Percentiles rank a stretch among this genome's conserved stretches.
Conservation (phyloP, 2,888 invertebrate species). For the Lasioglossum zephyrum region DNA sequence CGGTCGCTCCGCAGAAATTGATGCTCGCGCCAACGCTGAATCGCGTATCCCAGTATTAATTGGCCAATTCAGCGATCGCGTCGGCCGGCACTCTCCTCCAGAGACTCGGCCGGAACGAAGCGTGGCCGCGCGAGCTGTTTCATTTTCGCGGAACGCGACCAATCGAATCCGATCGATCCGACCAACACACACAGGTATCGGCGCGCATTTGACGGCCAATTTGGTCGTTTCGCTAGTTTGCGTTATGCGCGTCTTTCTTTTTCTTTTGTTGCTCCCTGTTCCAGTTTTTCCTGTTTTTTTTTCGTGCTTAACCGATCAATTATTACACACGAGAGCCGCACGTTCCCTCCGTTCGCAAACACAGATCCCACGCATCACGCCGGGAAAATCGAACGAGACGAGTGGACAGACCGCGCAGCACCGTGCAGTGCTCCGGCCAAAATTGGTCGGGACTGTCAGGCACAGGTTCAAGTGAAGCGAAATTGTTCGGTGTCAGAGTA, state of each 20-base stretch:
- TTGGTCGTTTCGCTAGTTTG: conserved; percentile 12
- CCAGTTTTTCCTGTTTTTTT: background rate
- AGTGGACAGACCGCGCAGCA: background rate
- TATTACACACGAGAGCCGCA: conserved; percentile 12
- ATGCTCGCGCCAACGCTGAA: conserved; percentile 47
- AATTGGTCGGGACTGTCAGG: conserved; percentile 23
- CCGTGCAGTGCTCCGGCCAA: background rate
- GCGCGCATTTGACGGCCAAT: conserved; percentile 40
- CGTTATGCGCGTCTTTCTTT: background rate
- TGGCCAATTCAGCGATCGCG: conserved; percentile 33
- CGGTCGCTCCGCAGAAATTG: conserved; percentile 12
- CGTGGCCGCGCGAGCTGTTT: background rate
- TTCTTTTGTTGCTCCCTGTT: background rate
- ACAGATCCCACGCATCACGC: conserved; percentile 4
- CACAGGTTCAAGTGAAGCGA: background rate
- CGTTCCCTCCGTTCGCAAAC: conserved; percentile 10
- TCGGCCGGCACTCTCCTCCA: conserved; percentile 7
- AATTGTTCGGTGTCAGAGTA: background rate
- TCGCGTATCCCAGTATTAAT: conserved; percentile 53
- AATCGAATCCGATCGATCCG: conserved; percentile 15
- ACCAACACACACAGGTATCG: background rate
- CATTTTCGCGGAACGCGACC: background rate
- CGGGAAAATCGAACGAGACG: conserved; percentile 29
- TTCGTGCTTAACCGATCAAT: conserved; percentile 21
- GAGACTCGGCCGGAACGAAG: background rate